phyloP scores from a whole-genome alignment of 2,113 vertebrate species.

The Apodemus sylvaticus region DNA sequence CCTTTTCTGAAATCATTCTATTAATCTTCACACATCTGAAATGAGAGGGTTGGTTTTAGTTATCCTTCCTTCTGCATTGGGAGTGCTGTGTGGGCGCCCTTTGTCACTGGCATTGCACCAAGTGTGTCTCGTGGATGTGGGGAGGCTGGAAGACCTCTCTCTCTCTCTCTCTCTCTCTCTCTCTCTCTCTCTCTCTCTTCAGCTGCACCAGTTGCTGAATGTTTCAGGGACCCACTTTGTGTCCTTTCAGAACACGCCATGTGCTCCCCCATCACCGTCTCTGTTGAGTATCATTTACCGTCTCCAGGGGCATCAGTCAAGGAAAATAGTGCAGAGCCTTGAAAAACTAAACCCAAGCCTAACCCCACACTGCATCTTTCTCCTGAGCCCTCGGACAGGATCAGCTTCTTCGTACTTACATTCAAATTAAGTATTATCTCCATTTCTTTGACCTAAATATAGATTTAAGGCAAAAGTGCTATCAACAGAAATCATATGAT shows the following conservation, averaged over 20 bases:
- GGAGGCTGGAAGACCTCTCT: not conserved
- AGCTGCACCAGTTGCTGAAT: not conserved
- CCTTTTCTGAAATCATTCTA: conserved; percentile 73
- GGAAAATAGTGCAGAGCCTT: not conserved
- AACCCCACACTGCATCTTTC: not conserved
- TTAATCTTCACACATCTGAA: conserved; percentile 75
- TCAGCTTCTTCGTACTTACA: not conserved
- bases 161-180: not conserved
- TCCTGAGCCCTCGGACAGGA: not conserved
- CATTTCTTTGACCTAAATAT: not conserved
- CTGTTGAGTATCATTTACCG: not conserved
- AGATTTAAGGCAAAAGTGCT: not conserved
- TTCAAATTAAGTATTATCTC: not conserved
- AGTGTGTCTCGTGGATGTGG: not conserved
- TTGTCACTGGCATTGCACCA: not conserved
- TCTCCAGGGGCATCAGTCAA: not conserved
- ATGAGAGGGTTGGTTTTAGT: conserved; percentile 72
- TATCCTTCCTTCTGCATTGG: conserved; percentile 49
- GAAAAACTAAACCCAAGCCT: not conserved
- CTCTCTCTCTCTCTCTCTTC: not conserved
- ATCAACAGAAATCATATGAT: not conserved
- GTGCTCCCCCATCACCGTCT: not conserved
- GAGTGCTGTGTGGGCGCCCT: conserved; percentile 30
- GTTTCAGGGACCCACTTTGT: conserved; percentile 22
- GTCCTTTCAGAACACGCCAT: not conserved